Percentiles rank a stretch among this genome's conserved stretches.
These are phyloP conservation scores for Caenorhabditis briggsae DNA, from an alignment of 1,140 invertebrate species.

Conservation along the genomic window DNA sequence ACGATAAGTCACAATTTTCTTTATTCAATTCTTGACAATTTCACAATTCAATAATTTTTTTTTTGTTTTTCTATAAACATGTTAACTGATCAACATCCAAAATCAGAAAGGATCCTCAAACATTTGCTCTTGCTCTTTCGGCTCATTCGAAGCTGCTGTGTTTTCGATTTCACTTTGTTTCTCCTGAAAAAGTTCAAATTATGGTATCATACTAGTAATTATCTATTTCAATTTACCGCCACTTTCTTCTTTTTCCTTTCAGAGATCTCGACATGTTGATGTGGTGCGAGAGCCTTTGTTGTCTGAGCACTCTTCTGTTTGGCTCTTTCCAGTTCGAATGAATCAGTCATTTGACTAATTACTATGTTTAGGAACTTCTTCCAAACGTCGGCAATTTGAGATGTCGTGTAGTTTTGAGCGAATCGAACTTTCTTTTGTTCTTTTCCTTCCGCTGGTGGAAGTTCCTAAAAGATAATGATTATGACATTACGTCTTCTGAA, in stretches of 20 bases:
- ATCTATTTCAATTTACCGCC: slow-evolving; percentile 1
- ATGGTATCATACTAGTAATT: slow-evolving; percentile 12
- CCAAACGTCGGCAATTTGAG: slow-evolving; percentile 64
- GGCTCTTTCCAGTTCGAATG: slow-evolving; percentile 66
- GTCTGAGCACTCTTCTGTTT: slow-evolving; percentile 63
- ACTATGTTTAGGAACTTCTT: slow-evolving; percentile 65
- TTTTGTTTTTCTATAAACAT: slow-evolving; percentile 13
- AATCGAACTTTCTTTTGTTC: slow-evolving; percentile 67
- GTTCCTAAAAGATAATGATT: slow-evolving; percentile 53
- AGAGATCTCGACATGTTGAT: slow-evolving; percentile 63
- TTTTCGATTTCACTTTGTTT: slow-evolving; percentile 62
- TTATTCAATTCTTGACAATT: neutral
- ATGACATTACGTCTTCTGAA: neutral
- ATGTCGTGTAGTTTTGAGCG: slow-evolving; percentile 64
- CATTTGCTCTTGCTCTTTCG: slow-evolving; percentile 65
- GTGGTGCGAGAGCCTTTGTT: slow-evolving; percentile 64
- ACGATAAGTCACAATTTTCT: neutral
- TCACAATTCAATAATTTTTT: slow-evolving; percentile 1
- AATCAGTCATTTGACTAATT: slow-evolving; percentile 65
- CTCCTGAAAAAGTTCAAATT: slow-evolving; percentile 53
- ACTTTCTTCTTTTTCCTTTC: slow-evolving; percentile 65
- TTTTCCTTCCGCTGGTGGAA: slow-evolving; percentile 45
- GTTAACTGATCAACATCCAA: neutral
- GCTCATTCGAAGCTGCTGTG: slow-evolving; percentile 18
- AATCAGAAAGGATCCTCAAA: slow-evolving; percentile 68